Base-by-base conservation (phyloP, 2,113 vertebrate genomes). In the Labeo rohita region DNA sequence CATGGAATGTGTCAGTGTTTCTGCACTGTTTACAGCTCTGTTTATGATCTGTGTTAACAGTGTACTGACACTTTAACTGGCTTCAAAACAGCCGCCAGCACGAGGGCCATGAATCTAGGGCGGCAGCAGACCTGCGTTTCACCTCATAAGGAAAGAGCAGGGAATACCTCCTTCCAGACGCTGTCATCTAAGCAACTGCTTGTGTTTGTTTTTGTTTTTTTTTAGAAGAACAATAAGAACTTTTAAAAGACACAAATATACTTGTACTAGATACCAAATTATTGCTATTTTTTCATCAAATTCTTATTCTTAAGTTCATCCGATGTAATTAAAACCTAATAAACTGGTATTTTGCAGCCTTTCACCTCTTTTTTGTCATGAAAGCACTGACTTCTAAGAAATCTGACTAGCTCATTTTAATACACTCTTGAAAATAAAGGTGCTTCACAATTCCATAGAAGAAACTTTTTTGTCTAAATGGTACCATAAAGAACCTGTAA, bases 11-110 rank as follows among this genome's bases (percentile, higher is more conserved):
- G 39, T 65, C 85, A 86, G 79, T 75, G 84, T 18, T 84, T 77
- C 75, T 85, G 15, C 61, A 81, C 72, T 90, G 88, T 93, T 96
- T 92, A 91, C 88, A 84, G 83, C 68, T 88, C 86, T 36, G 86
- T 89, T 94, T 92, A 93, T 84, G 91, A 85, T 66, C 78, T 75
- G 72, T 88, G 84, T 92, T 93, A 94, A 94, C 0, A 86, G 93
- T 90, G 87, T 90, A 91, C 86, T 94, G 94, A 94, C 93, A 92
- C 88, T 93, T 93, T 94, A 94, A 95, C 0, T 75, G 84, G 92
- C 87, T n/a, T 88, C 87, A 87, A 86, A 90, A 80, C 66, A 87
- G 21, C 73, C 87, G 86, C 2, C 56, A 84, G 59, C 83, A 54
- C 70, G 65, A 80, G 28, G 23, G 85, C 79, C 85, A 90, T 88